phyloP scores from a whole-genome alignment of 2,113 vertebrate genomes.

The Chiloscyllium plagiosum region DNA sequence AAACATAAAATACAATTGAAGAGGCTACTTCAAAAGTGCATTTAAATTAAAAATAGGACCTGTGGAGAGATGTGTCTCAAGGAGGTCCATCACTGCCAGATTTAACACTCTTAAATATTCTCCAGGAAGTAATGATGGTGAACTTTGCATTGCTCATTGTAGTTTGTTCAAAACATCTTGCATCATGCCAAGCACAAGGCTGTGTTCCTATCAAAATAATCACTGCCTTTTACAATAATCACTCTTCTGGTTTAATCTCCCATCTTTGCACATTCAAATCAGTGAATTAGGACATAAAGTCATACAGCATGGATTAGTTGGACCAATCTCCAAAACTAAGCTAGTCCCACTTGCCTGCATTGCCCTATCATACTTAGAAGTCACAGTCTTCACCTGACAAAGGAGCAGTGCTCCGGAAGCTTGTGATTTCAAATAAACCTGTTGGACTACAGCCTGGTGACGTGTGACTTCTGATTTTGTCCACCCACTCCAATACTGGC shows the following conservation, averaged over 20 bases:
- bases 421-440: no score
- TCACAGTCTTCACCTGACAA: no score
- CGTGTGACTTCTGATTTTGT: no score
- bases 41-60: neutral
- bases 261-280: neutral
- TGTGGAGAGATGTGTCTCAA: neutral
- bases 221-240: neutral
- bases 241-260: neutral
- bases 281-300: no score
- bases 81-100: neutral
- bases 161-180: neutral
- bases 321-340: no score
- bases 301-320: no score
- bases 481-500: no score
- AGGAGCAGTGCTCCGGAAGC: no score
- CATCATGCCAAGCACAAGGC: neutral
- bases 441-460: no score
- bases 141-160: neutral
- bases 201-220: neutral
- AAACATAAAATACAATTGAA: neutral
- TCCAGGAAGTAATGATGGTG: neutral
- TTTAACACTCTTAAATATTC: neutral
- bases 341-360: no score
- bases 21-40: neutral
- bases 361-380: no score